Base-by-base conservation (phyloP, 2,113 vertebrate species). In the Cygnus atratus region DNA sequence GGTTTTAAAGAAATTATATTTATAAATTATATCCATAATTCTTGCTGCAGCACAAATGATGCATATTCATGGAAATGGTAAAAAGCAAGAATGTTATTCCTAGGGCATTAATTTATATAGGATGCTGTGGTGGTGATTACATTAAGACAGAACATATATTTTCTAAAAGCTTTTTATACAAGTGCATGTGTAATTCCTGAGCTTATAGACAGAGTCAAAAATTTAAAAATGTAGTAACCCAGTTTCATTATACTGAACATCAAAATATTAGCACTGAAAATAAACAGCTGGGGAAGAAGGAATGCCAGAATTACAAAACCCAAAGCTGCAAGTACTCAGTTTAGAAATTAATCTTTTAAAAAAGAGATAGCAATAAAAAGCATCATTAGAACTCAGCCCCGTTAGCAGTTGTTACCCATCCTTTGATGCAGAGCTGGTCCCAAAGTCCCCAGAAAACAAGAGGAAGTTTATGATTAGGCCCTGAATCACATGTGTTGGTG, bases 191-290 rank as follows among this genome's bases (percentile, higher is more conserved):
- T 92, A 88, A 92, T 90, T 58, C n/a, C 76, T 68, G 61, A 95
- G 43, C 81, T 82, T 87, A 72, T 29, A 88, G 73, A 81, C 46
- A 90, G 37, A 91, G 35, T 29, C 81, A 93, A 90, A 86, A 83
- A 94, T 78, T 90, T 88, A 91, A 90, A 66, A 93, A 72, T 92
- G 41, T 88, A 52, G 46, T 81, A 90, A 67, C 28, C 61, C 31
- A 41, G 35, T 68, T 92, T 75, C 88, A 92, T 95, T 92, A 65
- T 43, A 68, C 11, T 52, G 52, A 95, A 57, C 57, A 88, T 78
- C 48, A 94, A 68, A 87, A 88, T 92, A 86, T 75, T 96, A 94
- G 12, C 61, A 90, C 39, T n/a, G 71, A 94, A 93, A 95, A 26
- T 66, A 96, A 95, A 85, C 78, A 91, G 3, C 46, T 85, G 71